Evolutionary conservation across 37 sponge, comb jelly and placozoan genomes (phyloP), one percentile per base, ranked within the genome.

Genomic region (Ephydatia muelleri): DNA sequence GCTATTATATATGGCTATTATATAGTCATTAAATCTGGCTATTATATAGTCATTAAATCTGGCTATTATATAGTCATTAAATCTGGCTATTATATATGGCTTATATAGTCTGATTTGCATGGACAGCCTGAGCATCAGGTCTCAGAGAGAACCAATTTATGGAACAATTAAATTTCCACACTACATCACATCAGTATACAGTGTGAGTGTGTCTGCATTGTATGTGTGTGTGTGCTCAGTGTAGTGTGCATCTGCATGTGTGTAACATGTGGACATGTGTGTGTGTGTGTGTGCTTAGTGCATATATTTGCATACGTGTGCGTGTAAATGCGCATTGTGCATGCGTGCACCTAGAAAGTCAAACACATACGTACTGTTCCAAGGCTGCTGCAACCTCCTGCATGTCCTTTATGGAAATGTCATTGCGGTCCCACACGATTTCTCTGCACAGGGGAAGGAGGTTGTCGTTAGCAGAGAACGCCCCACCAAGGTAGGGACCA

Each of bases 381-480:
- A 94, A 11, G 28, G 94, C 84, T 48, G 57, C 70, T 32, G 86
- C 85, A 2, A 94, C 84, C 25, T 87, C 80, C 68, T 77, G 80
- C 38, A 94, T 78, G 21, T 91, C 91, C 22, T 76, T 66, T 25
- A 84, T 49, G n/a, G 88, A 66, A 29, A 84, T 93, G 43, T 87
- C 91, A 83, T 93, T 93, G 70, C 79, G 69, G 49, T 93, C 93
- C 93, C 93, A 93, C 0, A 22, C 21, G 28, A 93, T 83, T 30
- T 79, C 87, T 37, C 86, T 71, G 36, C 78, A 83, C 34, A 66
- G 47, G 32, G 73, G 49, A 79, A 70, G 39, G 39, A 8, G 69
- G n/a, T 68, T 23, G 34, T 9, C 38, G 31, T 34, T 5, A 57
- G 38, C 9, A 43, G 64, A 49, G 79, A 3, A 69, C 57, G 9